Base-by-base conservation (phyloP, 1,140 invertebrate species). In the Trialeurodes vaporariorum region DNA sequence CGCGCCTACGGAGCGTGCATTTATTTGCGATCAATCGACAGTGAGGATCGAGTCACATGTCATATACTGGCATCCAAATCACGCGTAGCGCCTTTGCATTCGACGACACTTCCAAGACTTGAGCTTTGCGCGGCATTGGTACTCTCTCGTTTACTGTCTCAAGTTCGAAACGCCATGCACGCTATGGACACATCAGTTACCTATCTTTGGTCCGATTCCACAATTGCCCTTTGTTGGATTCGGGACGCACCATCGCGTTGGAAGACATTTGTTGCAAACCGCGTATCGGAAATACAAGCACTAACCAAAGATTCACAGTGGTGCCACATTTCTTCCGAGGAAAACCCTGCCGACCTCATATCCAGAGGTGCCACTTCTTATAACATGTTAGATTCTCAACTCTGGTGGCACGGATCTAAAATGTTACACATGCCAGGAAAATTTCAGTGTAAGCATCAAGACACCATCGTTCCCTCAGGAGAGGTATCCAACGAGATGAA, bases 41-140 rank as follows among this genome's bases (percentile, higher is more conserved):
- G 59, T 13, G 63, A 67, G 1, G n/a, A 63, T 23, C 64, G 65
- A 1, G 2, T 62, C 24, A 40, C 27, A 9, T 63, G 69, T 1
- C 66, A 72, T 11, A 58, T 79, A 58, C 21, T 79, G n/a, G 63
- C 67, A 24, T 26, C 77, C 0, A 79, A 78, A 66, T 69, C 69
- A 12, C 66, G 74, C 65, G 76, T 79, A 0, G 71, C 78, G 13
- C 78, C 78, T 11, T 27, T 76, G 12, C 75, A 77, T 67, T 66
- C 34, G n/a, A 27, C 73, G 1, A 69, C 76, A 5, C 74, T 80
- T n/a, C 76, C 78, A 0, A 27, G 77, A 59, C 65, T 80, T 62
- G 79, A 81, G 70, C 68, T 81, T 21, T 74, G 71, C 25, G 77
- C 71, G 22, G 78, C 79, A 1, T 23, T 75, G 17, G 24, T 79